Evolutionary conservation across 2,888 invertebrate species (phyloP), one percentile per base, ranked within the genome.

Genomic region (Sinodicranocentrus sp.): DNA sequence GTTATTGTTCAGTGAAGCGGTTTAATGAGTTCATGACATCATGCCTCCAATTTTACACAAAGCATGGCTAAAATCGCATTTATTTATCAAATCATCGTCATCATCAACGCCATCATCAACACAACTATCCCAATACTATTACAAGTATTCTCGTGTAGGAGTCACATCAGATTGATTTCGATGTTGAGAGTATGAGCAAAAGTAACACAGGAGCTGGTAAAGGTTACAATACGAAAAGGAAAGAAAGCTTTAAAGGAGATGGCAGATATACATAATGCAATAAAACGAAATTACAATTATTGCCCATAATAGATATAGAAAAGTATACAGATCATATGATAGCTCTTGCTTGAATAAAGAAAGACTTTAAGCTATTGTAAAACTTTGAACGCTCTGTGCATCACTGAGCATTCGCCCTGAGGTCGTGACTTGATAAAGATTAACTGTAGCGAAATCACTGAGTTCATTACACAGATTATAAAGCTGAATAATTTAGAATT

Each of bases 11-110:
- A 61, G 61, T 61, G 61, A 61, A 61, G 61, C 61, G 28, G 28
- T 33, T 28, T 17, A 72, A 72, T 43, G 59, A 72, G 72, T 72
- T 72, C 72, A 72, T 72, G 72, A 72, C 59, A 72, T 72, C 2
- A 72, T 72, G 52, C 10, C 59, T 72, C 17, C 43, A 25, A 43
- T 72, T 39, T 59, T 43, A 15, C 23, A 13, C 17, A 57, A 72
- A 59, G 28, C 25, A n/a, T 8, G 28, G 28, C 33, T 57, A 28
- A 48, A 61, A 61, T 61, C 28, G 3, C 61, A 61, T 65, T 43
- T 65, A 23, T 65, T 8, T 57, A 65, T 65, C 44, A 25, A 3
- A 26, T 61, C 61, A 43, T 43, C 19, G 26, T 17, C 25, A 63
- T 65, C 65, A 65, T 26, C 1, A 19, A 33, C 48, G 5, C 48